Conservation (phyloP, 2,888 invertebrate species). For the Zygothrica quintamaculata region DNA sequence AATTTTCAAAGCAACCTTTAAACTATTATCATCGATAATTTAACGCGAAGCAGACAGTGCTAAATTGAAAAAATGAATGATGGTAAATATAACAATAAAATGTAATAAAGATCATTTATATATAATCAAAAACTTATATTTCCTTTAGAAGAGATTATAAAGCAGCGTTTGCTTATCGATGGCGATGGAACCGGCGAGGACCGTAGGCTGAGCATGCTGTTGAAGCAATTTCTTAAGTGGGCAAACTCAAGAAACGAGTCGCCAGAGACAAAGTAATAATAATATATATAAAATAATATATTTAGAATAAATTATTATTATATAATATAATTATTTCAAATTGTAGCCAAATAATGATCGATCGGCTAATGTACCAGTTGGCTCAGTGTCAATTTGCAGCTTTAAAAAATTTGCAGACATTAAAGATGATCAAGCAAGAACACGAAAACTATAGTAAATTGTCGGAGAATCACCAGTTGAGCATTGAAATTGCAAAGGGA, state of each 20-base stretch:
- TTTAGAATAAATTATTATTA: no score
- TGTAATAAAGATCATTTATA: background rate
- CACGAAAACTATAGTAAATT: constrained; percentile 92
- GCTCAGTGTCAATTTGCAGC: constrained; percentile 95
- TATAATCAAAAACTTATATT: background rate
- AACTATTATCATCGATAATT: background rate
- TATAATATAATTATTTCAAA: no score
- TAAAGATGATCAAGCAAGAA: constrained; percentile 93
- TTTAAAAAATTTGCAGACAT: constrained; percentile 91
- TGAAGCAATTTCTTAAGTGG: constrained; percentile 94
- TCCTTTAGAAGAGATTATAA: constrained; percentile 94
- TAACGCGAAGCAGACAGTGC: constrained; percentile 36
- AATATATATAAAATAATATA: no score
- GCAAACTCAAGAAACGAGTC: constrained; percentile 88
- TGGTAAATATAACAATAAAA: constrained; percentile 53
- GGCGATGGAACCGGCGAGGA: constrained; percentile 99
- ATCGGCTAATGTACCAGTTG: constrained; percentile 92
- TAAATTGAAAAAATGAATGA: constrained; percentile 43
- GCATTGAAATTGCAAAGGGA: constrained; percentile 91
- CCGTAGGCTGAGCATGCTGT: constrained; percentile 92
- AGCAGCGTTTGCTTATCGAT: constrained; percentile 95
- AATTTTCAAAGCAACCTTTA: background rate
- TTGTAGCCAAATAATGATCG: constrained; percentile 88
- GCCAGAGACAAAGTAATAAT: constrained; percentile 87
- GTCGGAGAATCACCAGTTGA: constrained; percentile 90